Evolutionary conservation across 1,140 invertebrate genomes (phyloP).

Genomic region (Drosophila jambulina): DNA sequence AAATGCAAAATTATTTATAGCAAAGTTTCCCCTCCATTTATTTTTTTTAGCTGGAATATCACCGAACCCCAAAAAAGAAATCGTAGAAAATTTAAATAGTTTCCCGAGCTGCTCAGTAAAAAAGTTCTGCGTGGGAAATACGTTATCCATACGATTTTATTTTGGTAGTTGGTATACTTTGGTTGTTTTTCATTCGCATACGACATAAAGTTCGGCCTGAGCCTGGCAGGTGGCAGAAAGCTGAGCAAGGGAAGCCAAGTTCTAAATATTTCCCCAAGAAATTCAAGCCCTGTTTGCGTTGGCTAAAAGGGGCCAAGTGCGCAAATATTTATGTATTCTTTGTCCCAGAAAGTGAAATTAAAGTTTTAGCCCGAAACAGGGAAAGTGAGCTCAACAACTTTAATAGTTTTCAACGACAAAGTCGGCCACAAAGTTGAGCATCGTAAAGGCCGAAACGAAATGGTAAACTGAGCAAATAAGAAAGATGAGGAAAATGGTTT

Average conservation of each 20-base stretch:
- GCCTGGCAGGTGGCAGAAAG: slow-evolving; percentile 47
- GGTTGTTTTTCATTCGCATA: slow-evolving; percentile 31
- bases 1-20: slow-evolving; percentile 83
- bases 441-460: slow-evolving; percentile 38
- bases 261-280: slow-evolving; percentile 55
- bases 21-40: slow-evolving; percentile 55
- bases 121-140: slow-evolving; percentile 20
- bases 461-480: slow-evolving; percentile 35
- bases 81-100: slow-evolving; percentile 70
- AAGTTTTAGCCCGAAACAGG: slow-evolving; percentile 57
- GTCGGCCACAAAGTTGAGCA: slow-evolving; percentile 30
- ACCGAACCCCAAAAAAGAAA: slow-evolving; percentile 47
- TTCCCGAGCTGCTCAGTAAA: slow-evolving; percentile 39
- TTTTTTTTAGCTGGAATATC: slow-evolving; percentile 49
- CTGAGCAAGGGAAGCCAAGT: slow-evolving; percentile 3
- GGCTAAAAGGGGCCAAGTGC: slow-evolving; percentile 25
- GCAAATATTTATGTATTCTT: slow-evolving; percentile 47
- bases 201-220: slow-evolving; percentile 54
- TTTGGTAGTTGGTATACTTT: slow-evolving; percentile 7
- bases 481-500: slow-evolving; percentile 2
- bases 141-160: slow-evolving; percentile 38
- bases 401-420: slow-evolving; percentile 71
- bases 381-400: slow-evolving; percentile 62
- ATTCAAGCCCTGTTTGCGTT: slow-evolving; percentile 46
- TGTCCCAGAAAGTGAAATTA: slow-evolving; percentile 66